Evolutionary conservation across 2,888 invertebrate genomes (phyloP), one percentile per base, ranked within the genome.

Genomic region (Lasioglossum pauxillum): DNA sequence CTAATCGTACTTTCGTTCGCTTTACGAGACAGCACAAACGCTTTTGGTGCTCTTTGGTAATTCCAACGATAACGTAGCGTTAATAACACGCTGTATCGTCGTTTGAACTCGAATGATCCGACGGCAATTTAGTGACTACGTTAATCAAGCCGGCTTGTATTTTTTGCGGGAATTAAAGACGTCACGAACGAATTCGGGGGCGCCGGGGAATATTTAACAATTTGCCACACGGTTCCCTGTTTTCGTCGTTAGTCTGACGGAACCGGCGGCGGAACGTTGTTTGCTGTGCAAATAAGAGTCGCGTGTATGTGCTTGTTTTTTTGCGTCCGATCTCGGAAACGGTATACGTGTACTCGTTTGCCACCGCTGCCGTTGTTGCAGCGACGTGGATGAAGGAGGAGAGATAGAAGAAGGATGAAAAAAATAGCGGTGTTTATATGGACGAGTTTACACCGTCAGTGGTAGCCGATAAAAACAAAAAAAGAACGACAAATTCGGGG

Each of bases 231-330:
- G 46, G 31, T 14, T 23, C 46, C 60, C 77, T 38, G 85, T 60
- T 85, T 82, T 74, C 78, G 44, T 27, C 78, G 57, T 67, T 77
- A 41, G 85, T 10, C 49, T 64, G 31, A 35, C 64, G 64, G 60
- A 41, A 69, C 31, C 35, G 53, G 2, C 27, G 53, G 1, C 53
- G 49, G n/a, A 23, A 31, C 67, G 53, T 16, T 86, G 78, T 85
- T 85, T 85, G 75, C 41, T 67, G 60, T 35, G 81, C 78, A 86
- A 86, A 86, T 76, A 85, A 60, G 75, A 79, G 73, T 76, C 72
- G 46, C 46, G 53, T 38, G 38, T 49, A 67, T n/a, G 67, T 10
- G 71, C 73, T 76, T 84, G 72, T 75, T 78, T 82, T 75, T 83
- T 75, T 60, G 41, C 23, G 44, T 44, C 53, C 75, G 75, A 79